Percentiles rank a stretch among this genome's conserved stretches.
Conservation (phyloP, 2,113 vertebrate genomes). For the Tricholaema leucomelas region DNA sequence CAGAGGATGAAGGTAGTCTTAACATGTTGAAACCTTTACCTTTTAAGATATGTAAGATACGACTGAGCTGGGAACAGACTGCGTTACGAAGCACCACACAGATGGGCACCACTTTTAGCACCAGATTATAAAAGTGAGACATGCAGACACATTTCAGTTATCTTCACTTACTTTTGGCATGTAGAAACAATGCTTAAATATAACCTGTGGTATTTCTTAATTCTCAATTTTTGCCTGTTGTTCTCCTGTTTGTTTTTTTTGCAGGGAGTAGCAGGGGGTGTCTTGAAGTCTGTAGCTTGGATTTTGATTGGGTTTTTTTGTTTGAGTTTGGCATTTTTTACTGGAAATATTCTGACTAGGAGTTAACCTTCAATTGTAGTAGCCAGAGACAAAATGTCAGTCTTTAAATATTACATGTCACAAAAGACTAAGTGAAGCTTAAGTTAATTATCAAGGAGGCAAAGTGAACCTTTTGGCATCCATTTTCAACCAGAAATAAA, state of each 20-base stretch:
- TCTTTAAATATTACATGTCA: slow-evolving; percentile 21
- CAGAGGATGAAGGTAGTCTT: background rate
- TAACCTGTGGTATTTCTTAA: slow-evolving; percentile 17
- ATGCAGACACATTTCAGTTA: slow-evolving; percentile 55
- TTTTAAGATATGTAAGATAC: slow-evolving; percentile 46
- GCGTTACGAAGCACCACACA: slow-evolving; percentile 51
- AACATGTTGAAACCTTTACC: slow-evolving; percentile 11
- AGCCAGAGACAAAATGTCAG: slow-evolving; percentile 39
- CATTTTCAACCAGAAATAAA: background rate
- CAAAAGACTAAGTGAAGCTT: background rate
- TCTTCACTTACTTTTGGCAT: slow-evolving; percentile 56
- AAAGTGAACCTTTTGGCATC: background rate
- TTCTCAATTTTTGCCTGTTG: background rate
- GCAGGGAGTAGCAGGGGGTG: background rate
- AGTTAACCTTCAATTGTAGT: background rate
- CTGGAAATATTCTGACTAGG: slow-evolving; percentile 2
- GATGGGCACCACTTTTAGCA: slow-evolving; percentile 63
- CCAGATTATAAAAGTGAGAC: slow-evolving; percentile 66
- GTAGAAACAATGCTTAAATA: slow-evolving; percentile 59
- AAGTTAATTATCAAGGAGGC: slow-evolving; percentile 16
- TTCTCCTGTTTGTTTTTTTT: background rate
- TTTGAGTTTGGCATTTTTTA: background rate
- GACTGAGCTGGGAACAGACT: slow-evolving; percentile 59
- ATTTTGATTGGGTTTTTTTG: background rate
- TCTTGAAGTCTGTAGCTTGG: background rate